Percentiles rank a stretch among this genome's conserved stretches.
Evolutionary conservation across 2,888 invertebrate species (phyloP).

Genomic region (Melanophora roralis): DNA sequence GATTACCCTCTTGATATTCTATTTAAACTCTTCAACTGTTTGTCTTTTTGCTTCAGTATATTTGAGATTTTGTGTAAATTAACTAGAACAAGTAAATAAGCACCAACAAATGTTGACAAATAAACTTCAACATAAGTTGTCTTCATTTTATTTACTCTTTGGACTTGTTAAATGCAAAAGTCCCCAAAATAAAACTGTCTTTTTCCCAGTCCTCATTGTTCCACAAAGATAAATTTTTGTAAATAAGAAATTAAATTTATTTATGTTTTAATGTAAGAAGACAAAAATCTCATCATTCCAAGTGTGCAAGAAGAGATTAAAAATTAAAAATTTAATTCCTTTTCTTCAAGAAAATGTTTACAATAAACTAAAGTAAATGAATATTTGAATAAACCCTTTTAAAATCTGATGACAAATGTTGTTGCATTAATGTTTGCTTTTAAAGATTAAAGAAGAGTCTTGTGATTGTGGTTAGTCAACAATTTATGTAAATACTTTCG

Average conservation of each 20-base stretch:
- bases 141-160: conserved; percentile 37
- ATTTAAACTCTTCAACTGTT: conserved; percentile 23
- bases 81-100: conserved; percentile 31
- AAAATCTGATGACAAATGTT: conserved; percentile 26
- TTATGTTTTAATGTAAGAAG: too few species aligned
- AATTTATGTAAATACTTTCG: too few species aligned
- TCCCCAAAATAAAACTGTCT: background rate
- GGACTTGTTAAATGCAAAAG: conserved; percentile 22
- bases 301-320: conserved; percentile 25
- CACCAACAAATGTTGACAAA: conserved; percentile 23
- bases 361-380: conserved; percentile 39
- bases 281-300: too few species aligned
- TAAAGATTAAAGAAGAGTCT: background rate
- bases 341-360: conserved; percentile 44
- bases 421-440: background rate
- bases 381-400: conserved; percentile 39
- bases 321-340: conserved; percentile 55
- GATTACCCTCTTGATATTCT: conserved; percentile 57
- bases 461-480: background rate
- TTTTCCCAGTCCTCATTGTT: background rate
- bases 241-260: background rate
- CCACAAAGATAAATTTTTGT: background rate
- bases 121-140: conserved; percentile 28
- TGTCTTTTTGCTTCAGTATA: background rate
- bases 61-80: background rate